Evolutionary conservation across 2,888 invertebrate species (phyloP).

Genomic region (Cyclophora albipunctata): DNA sequence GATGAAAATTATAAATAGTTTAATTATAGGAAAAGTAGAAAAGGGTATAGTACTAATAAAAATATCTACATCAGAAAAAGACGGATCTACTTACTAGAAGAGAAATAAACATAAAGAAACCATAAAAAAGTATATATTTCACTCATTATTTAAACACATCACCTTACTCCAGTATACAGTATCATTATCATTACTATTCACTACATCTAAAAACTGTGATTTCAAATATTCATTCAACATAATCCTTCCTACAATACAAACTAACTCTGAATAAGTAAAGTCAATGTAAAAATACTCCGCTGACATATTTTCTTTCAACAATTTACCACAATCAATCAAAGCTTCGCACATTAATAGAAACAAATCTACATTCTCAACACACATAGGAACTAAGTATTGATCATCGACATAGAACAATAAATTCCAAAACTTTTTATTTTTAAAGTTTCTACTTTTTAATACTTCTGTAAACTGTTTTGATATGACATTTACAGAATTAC

Average conservation of each 20-base stretch:
- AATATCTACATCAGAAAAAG: no score
- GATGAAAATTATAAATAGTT: not conserved
- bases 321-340: constrained; percentile 54
- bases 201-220: constrained; percentile 51
- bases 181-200: constrained; percentile 56
- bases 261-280: constrained; percentile 68
- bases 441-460: constrained; percentile 32
- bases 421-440: constrained; percentile 48
- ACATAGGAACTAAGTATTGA: constrained; percentile 39
- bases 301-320: constrained; percentile 48
- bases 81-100: no score
- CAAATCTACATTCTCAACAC: constrained; percentile 40
- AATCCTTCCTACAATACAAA: constrained; percentile 53
- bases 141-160: constrained; percentile 16
- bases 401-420: constrained; percentile 39
- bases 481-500: constrained; percentile 27
- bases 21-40: not conserved
- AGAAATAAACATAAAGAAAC: no score
- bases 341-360: constrained; percentile 45
- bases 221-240: constrained; percentile 49
- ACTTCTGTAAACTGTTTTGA: constrained; percentile 29
- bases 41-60: not conserved
- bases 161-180: constrained; percentile 56
- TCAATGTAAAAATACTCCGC: constrained; percentile 60
- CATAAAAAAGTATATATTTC: no score